phyloP scores from a whole-genome alignment of 2,797 vertebrate genomes.

The Serranus cabrilla region DNA sequence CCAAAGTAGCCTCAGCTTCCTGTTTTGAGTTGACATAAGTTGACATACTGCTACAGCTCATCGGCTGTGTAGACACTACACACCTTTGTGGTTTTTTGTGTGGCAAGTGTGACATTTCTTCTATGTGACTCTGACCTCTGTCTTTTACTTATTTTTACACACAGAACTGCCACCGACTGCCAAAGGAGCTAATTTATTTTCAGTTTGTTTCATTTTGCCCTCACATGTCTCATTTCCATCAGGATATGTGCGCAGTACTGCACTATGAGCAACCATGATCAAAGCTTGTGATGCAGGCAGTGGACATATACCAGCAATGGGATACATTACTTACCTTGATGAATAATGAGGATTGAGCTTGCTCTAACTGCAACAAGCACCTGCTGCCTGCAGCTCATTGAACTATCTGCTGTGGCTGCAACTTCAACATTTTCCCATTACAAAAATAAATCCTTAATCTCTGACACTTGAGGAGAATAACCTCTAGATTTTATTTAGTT shows the following conservation, averaged over 20 bases:
- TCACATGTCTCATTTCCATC: background rate
- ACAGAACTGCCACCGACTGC: background rate
- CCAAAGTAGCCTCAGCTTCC: background rate
- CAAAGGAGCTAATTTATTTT: conserved; percentile 5
- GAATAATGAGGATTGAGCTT: background rate
- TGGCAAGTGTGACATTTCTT: background rate
- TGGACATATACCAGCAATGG: background rate
- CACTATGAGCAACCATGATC: background rate
- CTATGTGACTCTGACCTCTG: background rate
- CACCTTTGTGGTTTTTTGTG: background rate
- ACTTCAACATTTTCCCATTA: background rate
- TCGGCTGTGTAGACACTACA: background rate
- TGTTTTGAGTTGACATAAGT: background rate
- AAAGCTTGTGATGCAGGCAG: background rate
- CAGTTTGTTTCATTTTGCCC: background rate
- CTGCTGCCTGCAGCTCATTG: background rate
- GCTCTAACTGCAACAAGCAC: background rate
- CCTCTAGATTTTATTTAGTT: too few relatives aligned
- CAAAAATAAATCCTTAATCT: background rate
- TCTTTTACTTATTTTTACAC: background rate
- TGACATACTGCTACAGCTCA: background rate
- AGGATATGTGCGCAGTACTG: background rate
- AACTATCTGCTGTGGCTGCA: background rate
- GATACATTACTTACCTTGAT: background rate
- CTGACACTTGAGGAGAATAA: too few relatives aligned